These are phyloP conservation scores for Hesperophylax magnus DNA, from an alignment of 1,140 invertebrate species.

Conservation along the genomic window DNA sequence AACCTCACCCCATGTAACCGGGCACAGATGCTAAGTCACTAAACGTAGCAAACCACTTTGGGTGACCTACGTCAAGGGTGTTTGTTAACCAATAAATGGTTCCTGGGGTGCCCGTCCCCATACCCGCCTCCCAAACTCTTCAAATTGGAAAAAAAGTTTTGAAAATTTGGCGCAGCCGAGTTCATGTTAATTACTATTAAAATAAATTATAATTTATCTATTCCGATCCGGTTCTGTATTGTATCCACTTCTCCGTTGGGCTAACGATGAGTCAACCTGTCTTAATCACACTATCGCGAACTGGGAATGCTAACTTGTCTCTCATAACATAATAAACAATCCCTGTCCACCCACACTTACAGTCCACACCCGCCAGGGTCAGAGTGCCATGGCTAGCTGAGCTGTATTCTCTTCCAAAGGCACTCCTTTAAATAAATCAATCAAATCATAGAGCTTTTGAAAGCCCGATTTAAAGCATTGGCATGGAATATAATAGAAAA, in stretches of 20 bases:
- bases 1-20: no score
- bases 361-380: not conserved
- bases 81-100: no score
- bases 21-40: no score
- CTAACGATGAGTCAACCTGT: conserved; percentile 16
- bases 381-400: conserved; percentile 12
- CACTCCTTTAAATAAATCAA: conserved; percentile 37
- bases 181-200: no score
- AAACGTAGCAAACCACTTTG: no score
- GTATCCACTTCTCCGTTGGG: conserved; percentile 3
- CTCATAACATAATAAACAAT: not conserved
- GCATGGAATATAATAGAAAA: not conserved
- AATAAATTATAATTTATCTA: no score
- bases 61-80: no score
- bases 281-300: not conserved
- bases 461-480: not conserved
- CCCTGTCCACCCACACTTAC: conserved; percentile 13
- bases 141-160: no score
- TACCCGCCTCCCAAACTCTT: no score
- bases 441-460: conserved; percentile 3
- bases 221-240: not conserved
- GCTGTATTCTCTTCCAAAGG: not conserved
- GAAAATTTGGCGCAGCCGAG: no score
- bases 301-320: not conserved
- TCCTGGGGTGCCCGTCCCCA: no score